phyloP scores from a whole-genome alignment of 2,888 invertebrate genomes.

The Seira musarum region DNA sequence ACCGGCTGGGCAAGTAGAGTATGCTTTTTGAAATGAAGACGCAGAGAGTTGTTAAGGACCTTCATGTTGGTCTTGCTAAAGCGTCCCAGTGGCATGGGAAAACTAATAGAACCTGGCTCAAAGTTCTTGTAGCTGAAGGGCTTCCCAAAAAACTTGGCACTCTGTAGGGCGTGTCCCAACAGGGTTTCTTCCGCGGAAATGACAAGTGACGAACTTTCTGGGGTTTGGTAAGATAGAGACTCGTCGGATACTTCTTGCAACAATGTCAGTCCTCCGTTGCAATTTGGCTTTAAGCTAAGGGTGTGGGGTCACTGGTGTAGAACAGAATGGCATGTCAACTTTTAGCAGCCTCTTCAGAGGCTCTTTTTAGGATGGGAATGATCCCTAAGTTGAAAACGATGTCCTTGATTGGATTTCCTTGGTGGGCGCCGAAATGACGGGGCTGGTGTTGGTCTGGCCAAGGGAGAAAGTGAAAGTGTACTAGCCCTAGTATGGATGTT shows the following conservation, averaged over 20 bases:
- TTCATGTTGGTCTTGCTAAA: conserved; percentile 42
- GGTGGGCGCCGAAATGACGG: too few species aligned
- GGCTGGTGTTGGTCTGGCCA: conserved; percentile 47
- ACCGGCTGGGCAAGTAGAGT: conserved; percentile 37
- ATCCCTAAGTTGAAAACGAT: conserved; percentile 65
- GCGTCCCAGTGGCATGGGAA: conserved; percentile 32
- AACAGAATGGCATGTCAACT: conserved; percentile 43
- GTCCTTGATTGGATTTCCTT: too few species aligned
- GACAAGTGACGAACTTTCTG: conserved; percentile 69
- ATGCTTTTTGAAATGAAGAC: conserved; percentile 31
- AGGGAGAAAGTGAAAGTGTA: conserved; percentile 21
- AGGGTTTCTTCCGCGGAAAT: conserved; percentile 42
- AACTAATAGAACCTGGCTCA: conserved; percentile 31
- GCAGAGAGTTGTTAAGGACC: conserved; percentile 31
- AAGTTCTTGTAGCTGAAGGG: conserved; percentile 70
- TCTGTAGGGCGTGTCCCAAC: conserved; percentile 6
- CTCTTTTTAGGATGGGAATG: too few species aligned
- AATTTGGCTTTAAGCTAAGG: not conserved
- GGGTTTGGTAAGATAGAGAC: conserved; percentile 70
- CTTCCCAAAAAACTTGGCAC: conserved; percentile 70
- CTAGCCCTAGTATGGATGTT: conserved; percentile 37
- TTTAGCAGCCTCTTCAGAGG: too few species aligned
- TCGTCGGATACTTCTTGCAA: conserved; percentile 33
- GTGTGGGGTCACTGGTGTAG: conserved; percentile 65
- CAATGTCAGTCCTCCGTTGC: conserved; percentile 13